phyloP scores from a whole-genome alignment of 2,888 invertebrate genomes.

The Archips xylosteana region DNA sequence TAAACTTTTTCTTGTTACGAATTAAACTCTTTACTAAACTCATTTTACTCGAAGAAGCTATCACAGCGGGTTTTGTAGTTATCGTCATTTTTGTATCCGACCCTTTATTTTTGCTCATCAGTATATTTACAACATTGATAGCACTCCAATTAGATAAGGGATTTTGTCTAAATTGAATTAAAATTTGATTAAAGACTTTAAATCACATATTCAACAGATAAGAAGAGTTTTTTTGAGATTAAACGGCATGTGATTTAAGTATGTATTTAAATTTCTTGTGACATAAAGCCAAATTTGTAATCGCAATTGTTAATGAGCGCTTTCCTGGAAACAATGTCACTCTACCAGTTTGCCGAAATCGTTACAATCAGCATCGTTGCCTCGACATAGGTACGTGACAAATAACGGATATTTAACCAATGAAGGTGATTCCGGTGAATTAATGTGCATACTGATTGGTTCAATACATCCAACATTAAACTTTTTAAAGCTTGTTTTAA shows the following conservation, averaged over 20 bases:
- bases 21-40: too few relatives aligned
- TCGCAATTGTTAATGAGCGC: constrained; percentile 16
- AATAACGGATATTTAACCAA: constrained; percentile 51
- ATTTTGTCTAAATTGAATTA: too few relatives aligned
- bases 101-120: too few relatives aligned
- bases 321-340: constrained; percentile 19
- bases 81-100: too few relatives aligned
- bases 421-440: constrained; percentile 52
- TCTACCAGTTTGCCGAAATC: constrained; percentile 36
- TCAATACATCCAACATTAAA: constrained; percentile 53
- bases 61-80: too few relatives aligned
- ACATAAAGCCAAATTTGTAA: constrained; percentile 23
- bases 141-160: too few relatives aligned
- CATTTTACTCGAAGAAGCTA: too few relatives aligned
- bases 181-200: too few relatives aligned
- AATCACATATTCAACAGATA: too few relatives aligned
- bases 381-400: background rate
- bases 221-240: too few relatives aligned
- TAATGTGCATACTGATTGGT: constrained; percentile 56
- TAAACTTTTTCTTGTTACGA: too few relatives aligned
- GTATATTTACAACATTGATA: too few relatives aligned
- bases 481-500: constrained; percentile 4
- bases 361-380: constrained; percentile 29
- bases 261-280: background rate
- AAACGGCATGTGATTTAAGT: background rate